Percentiles rank a stretch among this genome's conserved stretches.
phyloP scores from a whole-genome alignment of 1,140 invertebrate species.

The Forficula auricularia region DNA sequence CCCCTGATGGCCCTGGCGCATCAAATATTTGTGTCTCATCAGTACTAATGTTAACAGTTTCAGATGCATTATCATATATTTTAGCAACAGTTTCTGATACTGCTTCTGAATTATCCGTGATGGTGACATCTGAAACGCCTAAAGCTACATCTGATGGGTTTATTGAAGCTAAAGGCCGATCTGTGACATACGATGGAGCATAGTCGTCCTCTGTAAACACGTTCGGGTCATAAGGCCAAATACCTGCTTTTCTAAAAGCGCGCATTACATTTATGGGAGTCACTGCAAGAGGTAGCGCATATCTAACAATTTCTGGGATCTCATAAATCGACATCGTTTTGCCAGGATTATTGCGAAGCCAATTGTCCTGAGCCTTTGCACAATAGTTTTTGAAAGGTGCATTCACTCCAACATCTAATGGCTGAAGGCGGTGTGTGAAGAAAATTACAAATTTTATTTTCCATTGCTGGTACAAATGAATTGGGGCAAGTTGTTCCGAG shows the following conservation, averaged over 20 bases:
- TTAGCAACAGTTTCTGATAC: no score
- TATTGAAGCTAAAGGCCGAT: not conserved
- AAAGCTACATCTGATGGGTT: no score
- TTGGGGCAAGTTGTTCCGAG: no score
- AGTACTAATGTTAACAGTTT: not conserved
- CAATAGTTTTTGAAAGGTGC: constrained; percentile 12
- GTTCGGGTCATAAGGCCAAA: constrained; percentile 6
- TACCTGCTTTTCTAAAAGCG: constrained; percentile 8
- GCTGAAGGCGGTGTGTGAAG: constrained; percentile 24
- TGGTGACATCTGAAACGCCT: no score
- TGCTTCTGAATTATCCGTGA: no score
- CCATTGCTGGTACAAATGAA: no score
- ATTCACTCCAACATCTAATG: constrained; percentile 22
- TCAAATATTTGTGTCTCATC: not conserved
- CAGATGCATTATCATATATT: no score
- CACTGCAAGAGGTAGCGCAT: constrained; percentile 8
- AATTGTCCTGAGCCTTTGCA: constrained; percentile 3
- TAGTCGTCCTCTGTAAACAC: constrained; percentile 12
- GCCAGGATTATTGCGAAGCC: constrained; percentile 11
- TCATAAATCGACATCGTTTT: constrained; percentile 10
- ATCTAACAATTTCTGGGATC: constrained; percentile 6
- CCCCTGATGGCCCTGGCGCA: no score
- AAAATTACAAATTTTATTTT: no score
- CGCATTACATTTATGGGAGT: constrained; percentile 5
- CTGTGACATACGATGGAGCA: constrained; percentile 8